These are phyloP conservation scores for Numenius phaeopus DNA, from an alignment of 2,797 vertebrate species.

Conservation along the genomic window DNA sequence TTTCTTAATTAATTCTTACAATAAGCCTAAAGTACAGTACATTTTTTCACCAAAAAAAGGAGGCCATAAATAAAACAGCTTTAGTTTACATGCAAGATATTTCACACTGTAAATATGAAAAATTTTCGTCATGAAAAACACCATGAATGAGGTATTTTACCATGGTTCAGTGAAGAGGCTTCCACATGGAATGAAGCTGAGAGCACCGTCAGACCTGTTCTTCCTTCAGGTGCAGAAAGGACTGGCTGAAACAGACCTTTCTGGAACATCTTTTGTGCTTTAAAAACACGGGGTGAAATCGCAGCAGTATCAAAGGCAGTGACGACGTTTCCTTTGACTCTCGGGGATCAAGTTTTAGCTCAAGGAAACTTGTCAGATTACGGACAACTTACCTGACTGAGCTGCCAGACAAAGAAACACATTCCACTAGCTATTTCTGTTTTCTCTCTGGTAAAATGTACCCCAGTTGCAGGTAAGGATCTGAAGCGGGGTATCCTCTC, in stretches of 20 bases:
- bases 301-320: neutral
- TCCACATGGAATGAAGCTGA: neutral
- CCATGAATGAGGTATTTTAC: neutral
- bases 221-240: neutral
- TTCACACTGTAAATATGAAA: neutral
- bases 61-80: neutral
- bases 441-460: neutral
- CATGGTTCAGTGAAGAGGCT: neutral
- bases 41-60: neutral
- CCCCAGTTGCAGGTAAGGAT: neutral
- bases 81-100: neutral
- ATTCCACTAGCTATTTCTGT: neutral
- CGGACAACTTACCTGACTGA: neutral
- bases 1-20: neutral
- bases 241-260: neutral
- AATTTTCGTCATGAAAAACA: neutral
- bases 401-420: neutral
- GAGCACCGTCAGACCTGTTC: neutral
- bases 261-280: neutral
- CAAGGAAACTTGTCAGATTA: neutral
- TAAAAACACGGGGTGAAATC: neutral
- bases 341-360: neutral
- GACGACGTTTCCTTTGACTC: neutral
- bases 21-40: neutral
- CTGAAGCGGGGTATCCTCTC: neutral